These are phyloP conservation scores for Mormoops blainvillei DNA, from an alignment of 2,113 vertebrate genomes.

Conservation along the genomic window DNA sequence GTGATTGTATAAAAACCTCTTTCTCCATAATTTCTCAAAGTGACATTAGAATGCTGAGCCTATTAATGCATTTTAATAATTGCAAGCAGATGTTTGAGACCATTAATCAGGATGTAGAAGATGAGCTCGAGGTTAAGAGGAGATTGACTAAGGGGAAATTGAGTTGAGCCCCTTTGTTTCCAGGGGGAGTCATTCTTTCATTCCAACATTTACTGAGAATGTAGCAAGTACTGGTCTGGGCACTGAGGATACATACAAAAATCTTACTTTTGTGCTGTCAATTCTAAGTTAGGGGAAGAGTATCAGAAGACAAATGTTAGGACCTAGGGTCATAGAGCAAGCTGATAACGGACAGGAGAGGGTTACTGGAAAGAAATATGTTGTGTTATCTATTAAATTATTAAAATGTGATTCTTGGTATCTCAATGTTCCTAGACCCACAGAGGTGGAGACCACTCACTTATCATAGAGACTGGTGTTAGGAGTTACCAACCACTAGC, in stretches of 20 bases:
- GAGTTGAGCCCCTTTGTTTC: background rate
- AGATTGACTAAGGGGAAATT: background rate
- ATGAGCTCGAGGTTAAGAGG: background rate
- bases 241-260: background rate
- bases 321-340: background rate
- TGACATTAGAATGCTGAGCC: background rate
- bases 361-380: background rate
- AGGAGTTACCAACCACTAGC: background rate
- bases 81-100: background rate
- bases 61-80: background rate
- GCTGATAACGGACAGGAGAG: background rate
- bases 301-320: background rate
- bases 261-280: background rate
- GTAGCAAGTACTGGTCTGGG: background rate
- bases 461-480: background rate
- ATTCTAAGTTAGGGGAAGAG: background rate
- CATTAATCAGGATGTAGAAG: background rate
- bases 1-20: background rate
- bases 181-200: background rate
- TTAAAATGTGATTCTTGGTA: background rate
- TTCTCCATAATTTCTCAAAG: background rate
- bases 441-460: background rate
- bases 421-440: background rate
- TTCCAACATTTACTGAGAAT: background rate
- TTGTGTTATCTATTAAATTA: background rate